Percentiles rank a stretch among this genome's conserved stretches.
phyloP scores from a whole-genome alignment of 2,888 invertebrate species.

The Trachelus stipa region DNA sequence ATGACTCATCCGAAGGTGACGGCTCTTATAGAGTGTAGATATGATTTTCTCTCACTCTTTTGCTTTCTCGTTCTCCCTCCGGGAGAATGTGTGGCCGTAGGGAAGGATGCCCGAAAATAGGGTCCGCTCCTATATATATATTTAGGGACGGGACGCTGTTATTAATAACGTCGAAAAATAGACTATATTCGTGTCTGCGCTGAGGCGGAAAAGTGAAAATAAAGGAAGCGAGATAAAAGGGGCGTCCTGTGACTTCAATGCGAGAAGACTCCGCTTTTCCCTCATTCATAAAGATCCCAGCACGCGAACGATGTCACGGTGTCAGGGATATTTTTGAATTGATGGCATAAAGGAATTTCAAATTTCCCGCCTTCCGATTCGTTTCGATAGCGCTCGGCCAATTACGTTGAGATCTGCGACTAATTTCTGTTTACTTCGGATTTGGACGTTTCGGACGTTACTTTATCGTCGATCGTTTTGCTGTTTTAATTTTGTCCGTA shows the following conservation, averaged over 20 bases:
- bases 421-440: background rate
- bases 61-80: background rate
- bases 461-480: background rate
- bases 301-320: background rate
- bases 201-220: background rate
- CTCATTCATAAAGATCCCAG: background rate
- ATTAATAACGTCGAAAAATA: constrained; percentile 16
- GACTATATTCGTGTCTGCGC: constrained; percentile 10
- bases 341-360: background rate
- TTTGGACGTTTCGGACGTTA: background rate
- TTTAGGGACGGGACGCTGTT: background rate
- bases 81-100: background rate
- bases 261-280: background rate
- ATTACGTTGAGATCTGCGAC: background rate
- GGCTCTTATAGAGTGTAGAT: constrained; percentile 2
- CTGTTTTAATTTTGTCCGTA: background rate
- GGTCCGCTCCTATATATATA: background rate
- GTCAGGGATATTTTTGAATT: background rate
- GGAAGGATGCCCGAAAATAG: constrained; percentile 13
- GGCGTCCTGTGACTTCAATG: background rate
- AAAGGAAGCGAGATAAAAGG: background rate
- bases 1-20: constrained; percentile 36
- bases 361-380: background rate
- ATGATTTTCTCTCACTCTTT: background rate
- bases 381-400: background rate